Evolutionary conservation across 2,113 vertebrate species (phyloP).

Genomic region (Lota lota): DNA sequence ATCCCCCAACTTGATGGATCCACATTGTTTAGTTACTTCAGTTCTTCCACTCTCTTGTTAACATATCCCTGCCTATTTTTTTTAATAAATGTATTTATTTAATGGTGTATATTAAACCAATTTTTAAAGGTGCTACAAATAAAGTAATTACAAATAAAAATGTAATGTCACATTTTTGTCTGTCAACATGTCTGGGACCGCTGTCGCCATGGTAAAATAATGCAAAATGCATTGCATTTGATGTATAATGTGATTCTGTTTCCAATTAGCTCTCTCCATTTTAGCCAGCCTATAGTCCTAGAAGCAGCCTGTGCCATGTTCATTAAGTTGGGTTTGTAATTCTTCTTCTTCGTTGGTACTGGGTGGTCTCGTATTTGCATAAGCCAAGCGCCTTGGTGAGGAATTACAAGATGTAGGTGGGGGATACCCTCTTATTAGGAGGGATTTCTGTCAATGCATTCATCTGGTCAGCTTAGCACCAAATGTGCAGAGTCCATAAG

Average conservation of each 20-base stretch:
- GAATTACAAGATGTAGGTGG: slow-evolving; percentile 50
- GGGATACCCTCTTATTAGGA: slow-evolving; percentile 33
- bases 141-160: no score
- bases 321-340: slow-evolving; percentile 38
- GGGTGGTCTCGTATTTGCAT: slow-evolving; percentile 59
- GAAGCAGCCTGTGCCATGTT: slow-evolving; percentile 4
- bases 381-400: slow-evolving; percentile 41
- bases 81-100: no score
- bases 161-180: no score
- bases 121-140: no score
- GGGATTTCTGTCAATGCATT: slow-evolving; percentile 49
- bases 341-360: slow-evolving; percentile 27
- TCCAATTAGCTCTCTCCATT: neutral
- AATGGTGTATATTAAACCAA: no score
- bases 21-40: slow-evolving; percentile 10
- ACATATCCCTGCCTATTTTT: no score
- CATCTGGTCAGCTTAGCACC: slow-evolving; percentile 58
- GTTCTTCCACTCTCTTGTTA: no score
- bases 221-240: neutral
- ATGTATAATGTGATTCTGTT: neutral
- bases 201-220: no score
- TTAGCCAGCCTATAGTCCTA: no score
- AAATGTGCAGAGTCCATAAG: slow-evolving; percentile 49
- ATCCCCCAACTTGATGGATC: slow-evolving; percentile 38
- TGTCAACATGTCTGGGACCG: no score